Evolutionary conservation across 2,888 invertebrate genomes (phyloP).

Genomic region (Pyrrhia umbra): DNA sequence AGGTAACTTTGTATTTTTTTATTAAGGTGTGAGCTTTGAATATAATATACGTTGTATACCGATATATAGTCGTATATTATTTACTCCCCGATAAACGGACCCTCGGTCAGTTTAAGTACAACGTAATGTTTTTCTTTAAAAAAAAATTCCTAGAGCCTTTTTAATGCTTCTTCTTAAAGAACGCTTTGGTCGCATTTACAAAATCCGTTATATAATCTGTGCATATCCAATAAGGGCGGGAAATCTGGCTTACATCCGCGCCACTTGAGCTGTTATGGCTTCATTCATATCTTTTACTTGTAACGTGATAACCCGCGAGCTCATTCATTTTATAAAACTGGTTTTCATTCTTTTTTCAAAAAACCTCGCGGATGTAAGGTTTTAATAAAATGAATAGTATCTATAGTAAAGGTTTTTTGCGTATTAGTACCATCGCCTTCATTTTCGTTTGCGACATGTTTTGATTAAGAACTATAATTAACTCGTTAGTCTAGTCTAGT

Average conservation of each 20-base stretch:
- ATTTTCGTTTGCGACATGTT: too few species aligned
- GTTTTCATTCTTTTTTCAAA: conserved; percentile 35
- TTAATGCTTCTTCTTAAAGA: conserved; percentile 13
- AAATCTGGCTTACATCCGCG: conserved; percentile 57
- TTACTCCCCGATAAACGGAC: background rate
- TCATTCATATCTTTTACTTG: conserved; percentile 50
- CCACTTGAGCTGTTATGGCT: conserved; percentile 59
- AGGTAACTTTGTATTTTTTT: too few species aligned
- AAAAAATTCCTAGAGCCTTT: background rate
- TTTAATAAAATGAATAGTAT: too few species aligned
- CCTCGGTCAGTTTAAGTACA: too few species aligned
- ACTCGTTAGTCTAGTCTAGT: too few species aligned
- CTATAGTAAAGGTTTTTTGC: too few species aligned
- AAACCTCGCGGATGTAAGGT: too few species aligned
- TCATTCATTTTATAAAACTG: conserved; percentile 36
- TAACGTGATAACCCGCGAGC: conserved; percentile 48
- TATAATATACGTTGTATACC: too few species aligned
- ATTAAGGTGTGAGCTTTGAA: too few species aligned
- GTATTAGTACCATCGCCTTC: too few species aligned
- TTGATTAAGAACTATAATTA: too few species aligned
- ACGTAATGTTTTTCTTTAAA: background rate
- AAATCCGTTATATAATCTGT: conserved; percentile 45
- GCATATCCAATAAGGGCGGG: conserved; percentile 51
- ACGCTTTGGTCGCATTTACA: conserved; percentile 25
- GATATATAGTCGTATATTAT: too few species aligned